A percentile compares a stretch with the other conserved stretches of the same genome.
Conservation (phyloP, 1,140 invertebrate species). For the Carposina sasakii region DNA sequence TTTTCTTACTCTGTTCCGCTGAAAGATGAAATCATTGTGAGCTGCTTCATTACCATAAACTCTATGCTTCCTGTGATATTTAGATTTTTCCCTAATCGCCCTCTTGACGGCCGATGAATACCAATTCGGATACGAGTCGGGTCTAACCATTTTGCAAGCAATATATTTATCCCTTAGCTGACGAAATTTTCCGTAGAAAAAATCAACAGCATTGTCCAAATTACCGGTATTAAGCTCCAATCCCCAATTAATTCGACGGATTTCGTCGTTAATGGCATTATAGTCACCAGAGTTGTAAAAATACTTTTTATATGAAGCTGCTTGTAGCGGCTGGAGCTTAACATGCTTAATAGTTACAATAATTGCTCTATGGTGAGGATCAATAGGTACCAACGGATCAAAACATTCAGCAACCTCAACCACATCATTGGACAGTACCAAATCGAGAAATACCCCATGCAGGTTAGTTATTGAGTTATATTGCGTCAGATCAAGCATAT, state of each 20-base stretch:
- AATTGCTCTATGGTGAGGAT: not conserved
- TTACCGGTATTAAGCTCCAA: not conserved
- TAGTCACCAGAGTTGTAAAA: not conserved
- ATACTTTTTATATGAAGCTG: constrained; percentile 1
- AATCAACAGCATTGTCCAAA: not conserved
- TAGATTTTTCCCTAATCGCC: no score
- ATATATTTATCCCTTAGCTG: not conserved
- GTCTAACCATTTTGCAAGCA: no score
- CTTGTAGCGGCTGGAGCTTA: not conserved
- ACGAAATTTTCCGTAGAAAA: not conserved
- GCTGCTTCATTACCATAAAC: no score
- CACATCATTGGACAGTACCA: constrained; percentile 1
- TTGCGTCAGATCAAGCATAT: not conserved
- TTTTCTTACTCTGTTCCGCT: no score
- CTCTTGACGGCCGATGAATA: no score
- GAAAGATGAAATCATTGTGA: no score
- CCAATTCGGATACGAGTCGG: no score
- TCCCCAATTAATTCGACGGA: not conserved
- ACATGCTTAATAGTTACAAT: not conserved
- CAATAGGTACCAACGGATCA: constrained; percentile 1
- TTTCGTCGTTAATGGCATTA: not conserved
- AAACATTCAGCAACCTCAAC: not conserved
- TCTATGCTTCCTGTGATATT: no score
- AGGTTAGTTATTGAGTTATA: not conserved
- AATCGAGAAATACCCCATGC: not conserved